Evolutionary conservation across 2,888 invertebrate species (phyloP).

Genomic region (Ormyrus pomaceus): DNA sequence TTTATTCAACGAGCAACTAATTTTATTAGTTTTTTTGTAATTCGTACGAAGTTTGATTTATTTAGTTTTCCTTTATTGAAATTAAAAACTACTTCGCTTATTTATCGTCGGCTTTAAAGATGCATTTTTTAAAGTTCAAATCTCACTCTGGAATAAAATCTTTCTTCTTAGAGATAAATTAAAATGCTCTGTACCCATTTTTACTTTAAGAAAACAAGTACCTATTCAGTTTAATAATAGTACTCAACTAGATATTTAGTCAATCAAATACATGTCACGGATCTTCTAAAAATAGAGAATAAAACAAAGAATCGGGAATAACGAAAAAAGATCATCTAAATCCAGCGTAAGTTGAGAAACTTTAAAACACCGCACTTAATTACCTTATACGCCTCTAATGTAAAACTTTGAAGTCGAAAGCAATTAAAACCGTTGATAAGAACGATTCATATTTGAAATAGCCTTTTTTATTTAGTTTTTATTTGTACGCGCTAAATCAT

Average conservation of each 20-base stretch:
- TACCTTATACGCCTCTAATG: conserved; percentile 20
- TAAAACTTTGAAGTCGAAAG: conserved; percentile 43
- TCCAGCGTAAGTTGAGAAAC: conserved; percentile 24
- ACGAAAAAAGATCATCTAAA: conserved; percentile 18
- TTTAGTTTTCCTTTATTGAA: conserved; percentile 35
- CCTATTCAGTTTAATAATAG: too few relatives aligned
- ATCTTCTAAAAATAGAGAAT: too few relatives aligned
- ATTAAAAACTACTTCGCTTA: conserved; percentile 31
- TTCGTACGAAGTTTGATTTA: conserved; percentile 48
- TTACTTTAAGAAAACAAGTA: background rate
- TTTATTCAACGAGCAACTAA: conserved; percentile 38
- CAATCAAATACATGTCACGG: too few relatives aligned
- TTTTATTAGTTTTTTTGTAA: conserved; percentile 32
- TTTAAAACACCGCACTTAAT: conserved; percentile 26
- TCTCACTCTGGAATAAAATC: conserved; percentile 7
- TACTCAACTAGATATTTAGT: too few relatives aligned
- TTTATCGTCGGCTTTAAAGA: background rate
- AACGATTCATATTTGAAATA: conserved; percentile 48
- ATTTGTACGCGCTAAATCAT: conserved; percentile 27
- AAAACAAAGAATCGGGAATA: background rate
- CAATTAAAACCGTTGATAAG: conserved; percentile 51
- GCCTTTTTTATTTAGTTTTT: conserved; percentile 19
- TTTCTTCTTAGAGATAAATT: background rate
- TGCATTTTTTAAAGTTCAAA: conserved; percentile 22
- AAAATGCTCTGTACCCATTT: background rate